Evolutionary conservation across 2,113 vertebrate species (phyloP).

Genomic region (Xerus inauris): DNA sequence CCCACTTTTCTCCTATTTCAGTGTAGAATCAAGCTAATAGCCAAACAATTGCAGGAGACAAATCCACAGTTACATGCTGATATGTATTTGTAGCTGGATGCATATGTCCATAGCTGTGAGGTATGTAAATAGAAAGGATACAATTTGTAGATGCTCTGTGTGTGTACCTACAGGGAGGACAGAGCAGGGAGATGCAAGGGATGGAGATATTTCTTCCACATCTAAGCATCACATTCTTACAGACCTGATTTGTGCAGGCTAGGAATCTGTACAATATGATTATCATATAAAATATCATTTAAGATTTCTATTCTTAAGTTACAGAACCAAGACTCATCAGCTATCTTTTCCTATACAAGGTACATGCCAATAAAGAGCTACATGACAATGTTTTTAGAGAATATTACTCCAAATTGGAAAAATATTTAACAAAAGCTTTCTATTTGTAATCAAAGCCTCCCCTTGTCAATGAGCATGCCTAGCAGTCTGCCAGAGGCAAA

Average conservation of each 20-base stretch:
- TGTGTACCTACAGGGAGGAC: not conserved
- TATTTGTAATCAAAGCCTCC: slow-evolving; percentile 43
- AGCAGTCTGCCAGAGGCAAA: not conserved
- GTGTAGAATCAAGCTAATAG: not conserved
- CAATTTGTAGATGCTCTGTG: slow-evolving; percentile 8
- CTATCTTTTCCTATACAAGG: not conserved
- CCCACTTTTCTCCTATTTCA: slow-evolving; percentile 20
- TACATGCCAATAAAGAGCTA: not conserved
- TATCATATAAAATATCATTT: not conserved
- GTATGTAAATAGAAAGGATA: slow-evolving; percentile 8
- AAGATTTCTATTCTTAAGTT: not conserved
- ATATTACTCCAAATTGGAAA: slow-evolving; percentile 48
- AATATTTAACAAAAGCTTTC: slow-evolving; percentile 53
- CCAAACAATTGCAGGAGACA: slow-evolving; percentile 6
- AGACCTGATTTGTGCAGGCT: not conserved
- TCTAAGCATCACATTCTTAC: slow-evolving; percentile 41
- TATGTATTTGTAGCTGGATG: not conserved
- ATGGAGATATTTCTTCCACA: not conserved
- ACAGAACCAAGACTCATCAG: not conserved
- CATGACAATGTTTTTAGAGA: not conserved
- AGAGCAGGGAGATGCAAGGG: not conserved
- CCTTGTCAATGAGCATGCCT: slow-evolving; percentile 18
- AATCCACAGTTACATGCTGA: not conserved
- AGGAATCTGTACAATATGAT: not conserved
- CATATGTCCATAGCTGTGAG: slow-evolving; percentile 7